phyloP scores from a whole-genome alignment of 2,888 invertebrate genomes.

The Branchellion lobata region DNA sequence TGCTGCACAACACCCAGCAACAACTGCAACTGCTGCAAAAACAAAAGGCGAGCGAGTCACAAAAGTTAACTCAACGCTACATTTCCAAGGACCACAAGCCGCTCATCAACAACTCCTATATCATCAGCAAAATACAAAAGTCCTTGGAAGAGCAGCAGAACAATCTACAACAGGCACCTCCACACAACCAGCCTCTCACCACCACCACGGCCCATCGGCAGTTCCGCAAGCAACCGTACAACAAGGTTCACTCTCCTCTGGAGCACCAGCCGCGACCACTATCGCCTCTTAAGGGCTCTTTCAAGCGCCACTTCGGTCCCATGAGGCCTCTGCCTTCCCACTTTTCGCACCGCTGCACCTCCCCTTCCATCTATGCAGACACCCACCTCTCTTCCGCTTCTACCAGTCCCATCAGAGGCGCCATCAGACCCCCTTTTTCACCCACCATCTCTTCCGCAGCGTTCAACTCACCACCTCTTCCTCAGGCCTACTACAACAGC shows the following conservation, averaged over 20 bases:
- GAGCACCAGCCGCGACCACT: conserved; percentile 26
- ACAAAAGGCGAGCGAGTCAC: conserved; percentile 69
- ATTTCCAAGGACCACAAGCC: neutral
- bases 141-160: conserved; percentile 3
- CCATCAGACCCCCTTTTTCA: conserved; percentile 1
- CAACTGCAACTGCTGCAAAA: conserved; percentile 63
- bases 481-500: neutral
- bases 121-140: neutral
- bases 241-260: neutral
- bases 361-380: conserved; percentile 24
- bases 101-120: neutral
- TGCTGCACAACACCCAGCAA: conserved; percentile 75
- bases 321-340: conserved; percentile 34
- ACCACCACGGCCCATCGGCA: neutral
- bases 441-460: conserved; percentile 10
- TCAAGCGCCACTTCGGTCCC: conserved; percentile 25
- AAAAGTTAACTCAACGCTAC: neutral
- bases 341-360: neutral
- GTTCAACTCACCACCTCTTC: neutral
- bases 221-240: conserved; percentile 2
- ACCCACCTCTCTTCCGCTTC: conserved; percentile 27
- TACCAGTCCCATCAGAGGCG: conserved; percentile 30
- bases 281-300: conserved; percentile 27
- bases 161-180: too few species aligned
- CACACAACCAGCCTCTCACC: neutral